Percentiles rank a stretch among this genome's conserved stretches.
Conservation (phyloP, 2,888 invertebrate species). For the Yponomeuta evonymella region DNA sequence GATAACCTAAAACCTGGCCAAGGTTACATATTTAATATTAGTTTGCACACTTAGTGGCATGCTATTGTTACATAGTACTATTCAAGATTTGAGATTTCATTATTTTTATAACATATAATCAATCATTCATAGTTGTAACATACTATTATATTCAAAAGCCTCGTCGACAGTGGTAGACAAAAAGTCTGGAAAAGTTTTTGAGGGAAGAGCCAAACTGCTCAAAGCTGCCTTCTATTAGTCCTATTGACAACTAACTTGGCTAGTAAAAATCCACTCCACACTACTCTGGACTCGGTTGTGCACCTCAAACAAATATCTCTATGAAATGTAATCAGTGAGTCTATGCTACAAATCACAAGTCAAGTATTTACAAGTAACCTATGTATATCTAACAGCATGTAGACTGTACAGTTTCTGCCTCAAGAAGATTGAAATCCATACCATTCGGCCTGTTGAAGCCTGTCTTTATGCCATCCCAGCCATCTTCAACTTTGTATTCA, state of each 20-base stretch:
- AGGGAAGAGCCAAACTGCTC: no score
- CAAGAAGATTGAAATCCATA: slow-evolving; percentile 88
- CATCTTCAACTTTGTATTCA: slow-evolving; percentile 94
- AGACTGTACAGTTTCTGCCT: slow-evolving; percentile 92
- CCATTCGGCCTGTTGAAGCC: slow-evolving; percentile 90
- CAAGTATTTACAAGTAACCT: slow-evolving; percentile 24
- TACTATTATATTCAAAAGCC: no score
- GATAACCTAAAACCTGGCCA: neutral
- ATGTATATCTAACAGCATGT: slow-evolving; percentile 84
- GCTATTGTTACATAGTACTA: neutral
- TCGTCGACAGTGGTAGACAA: no score
- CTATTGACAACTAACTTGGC: neutral
- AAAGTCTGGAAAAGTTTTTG: no score
- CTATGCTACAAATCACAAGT: slow-evolving; percentile 12
- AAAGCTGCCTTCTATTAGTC: neutral
- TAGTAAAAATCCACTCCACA: neutral
- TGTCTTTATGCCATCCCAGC: slow-evolving; percentile 98
- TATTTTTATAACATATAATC: neutral
- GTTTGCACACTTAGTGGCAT: neutral
- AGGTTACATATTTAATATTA: neutral
- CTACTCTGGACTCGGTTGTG: neutral
- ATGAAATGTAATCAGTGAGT: slow-evolving; percentile 6
- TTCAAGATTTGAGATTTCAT: neutral
- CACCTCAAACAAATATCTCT: neutral
- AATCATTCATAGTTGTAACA: neutral